phyloP scores from a whole-genome alignment of 2,888 invertebrate species.

The Tortrix viridana region DNA sequence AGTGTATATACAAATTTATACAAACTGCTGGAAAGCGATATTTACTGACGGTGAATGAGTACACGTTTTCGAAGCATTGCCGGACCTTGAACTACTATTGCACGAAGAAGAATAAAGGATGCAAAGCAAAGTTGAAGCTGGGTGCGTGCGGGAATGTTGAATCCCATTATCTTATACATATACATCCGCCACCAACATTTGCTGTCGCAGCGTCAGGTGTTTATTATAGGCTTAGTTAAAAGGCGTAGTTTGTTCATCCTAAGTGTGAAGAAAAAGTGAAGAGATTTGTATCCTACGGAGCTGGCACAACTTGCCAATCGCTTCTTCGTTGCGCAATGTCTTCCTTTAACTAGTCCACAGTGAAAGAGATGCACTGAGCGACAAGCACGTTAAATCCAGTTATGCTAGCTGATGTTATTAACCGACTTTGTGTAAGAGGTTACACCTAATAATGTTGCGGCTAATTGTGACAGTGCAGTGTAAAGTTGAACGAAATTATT shows the following conservation, averaged over 20 bases:
- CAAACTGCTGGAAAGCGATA: not conserved
- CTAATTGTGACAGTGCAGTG: no score
- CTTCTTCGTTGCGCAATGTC: no score
- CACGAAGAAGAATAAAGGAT: constrained; percentile 19
- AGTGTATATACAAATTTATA: constrained; percentile 5
- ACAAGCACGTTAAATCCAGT: no score
- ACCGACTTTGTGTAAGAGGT: no score
- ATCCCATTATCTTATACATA: not conserved
- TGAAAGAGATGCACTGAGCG: no score
- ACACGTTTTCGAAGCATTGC: constrained; percentile 20
- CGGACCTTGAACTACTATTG: constrained; percentile 19
- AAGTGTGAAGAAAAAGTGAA: not conserved
- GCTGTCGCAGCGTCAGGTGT: not conserved
- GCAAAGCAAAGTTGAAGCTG: constrained; percentile 15
- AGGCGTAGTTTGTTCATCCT: not conserved
- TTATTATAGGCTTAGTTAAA: not conserved
- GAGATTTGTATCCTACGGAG: no score
- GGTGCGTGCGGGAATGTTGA: not conserved
- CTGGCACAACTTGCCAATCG: no score
- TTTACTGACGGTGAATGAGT: constrained; percentile 17
- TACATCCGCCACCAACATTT: constrained; percentile 12
- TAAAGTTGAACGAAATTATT: no score
- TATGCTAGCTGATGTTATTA: no score
- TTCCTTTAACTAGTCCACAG: no score
- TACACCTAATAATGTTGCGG: no score